Evolutionary conservation across 2,888 invertebrate genomes (phyloP).

Genomic region (Eucera pruinosa): DNA sequence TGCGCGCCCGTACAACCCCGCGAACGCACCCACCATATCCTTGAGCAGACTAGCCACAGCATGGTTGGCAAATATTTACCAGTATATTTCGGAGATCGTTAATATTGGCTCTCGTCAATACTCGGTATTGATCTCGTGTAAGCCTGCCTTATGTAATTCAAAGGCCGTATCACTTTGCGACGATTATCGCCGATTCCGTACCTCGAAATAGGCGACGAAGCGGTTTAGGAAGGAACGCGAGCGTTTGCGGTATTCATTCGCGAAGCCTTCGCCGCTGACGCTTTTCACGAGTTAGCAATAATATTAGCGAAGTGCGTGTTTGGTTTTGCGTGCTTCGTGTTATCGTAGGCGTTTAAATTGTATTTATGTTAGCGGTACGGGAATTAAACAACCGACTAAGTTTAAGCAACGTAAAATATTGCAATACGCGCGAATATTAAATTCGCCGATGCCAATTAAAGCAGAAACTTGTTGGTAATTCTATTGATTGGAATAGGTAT

Average conservation of each 20-base stretch:
- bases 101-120: slow-evolving; percentile 75
- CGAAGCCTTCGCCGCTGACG: background rate
- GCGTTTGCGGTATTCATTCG: slow-evolving; percentile 26
- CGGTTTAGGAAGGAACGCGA: no score
- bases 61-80: slow-evolving; percentile 76
- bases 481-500: background rate
- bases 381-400: background rate
- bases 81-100: slow-evolving; percentile 77
- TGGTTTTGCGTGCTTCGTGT: background rate
- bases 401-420: background rate
- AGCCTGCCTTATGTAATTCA: slow-evolving; percentile 64
- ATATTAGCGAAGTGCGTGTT: background rate
- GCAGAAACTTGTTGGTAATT: background rate
- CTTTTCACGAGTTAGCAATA: slow-evolving; percentile 2
- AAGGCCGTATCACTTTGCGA: slow-evolving; percentile 61
- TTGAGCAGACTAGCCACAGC: slow-evolving; percentile 66
- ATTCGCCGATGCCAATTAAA: no score
- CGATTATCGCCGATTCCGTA: slow-evolving; percentile 55
- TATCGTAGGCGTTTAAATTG: no score
- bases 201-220: background rate
- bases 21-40: slow-evolving; percentile 66
- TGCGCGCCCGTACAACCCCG: slow-evolving; percentile 1
- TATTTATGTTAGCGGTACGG: no score
- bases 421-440: no score
- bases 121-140: slow-evolving; percentile 69